These are phyloP conservation scores for Miichthys miiuy DNA, from an alignment of 2,797 vertebrate species.

Conservation along the genomic window DNA sequence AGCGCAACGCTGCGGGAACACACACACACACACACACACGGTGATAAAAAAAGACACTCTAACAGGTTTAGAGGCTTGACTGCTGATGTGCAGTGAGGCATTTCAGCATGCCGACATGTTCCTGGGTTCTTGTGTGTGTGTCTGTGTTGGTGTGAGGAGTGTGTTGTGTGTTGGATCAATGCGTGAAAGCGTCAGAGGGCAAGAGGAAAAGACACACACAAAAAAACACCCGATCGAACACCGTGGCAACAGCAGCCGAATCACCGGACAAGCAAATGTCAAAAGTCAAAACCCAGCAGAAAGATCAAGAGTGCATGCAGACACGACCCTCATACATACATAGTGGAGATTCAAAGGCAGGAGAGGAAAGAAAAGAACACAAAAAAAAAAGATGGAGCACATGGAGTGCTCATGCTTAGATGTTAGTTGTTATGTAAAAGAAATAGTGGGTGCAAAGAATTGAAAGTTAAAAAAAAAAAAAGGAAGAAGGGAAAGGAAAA, in stretches of 20 bases:
- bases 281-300: slow-evolving; percentile 49
- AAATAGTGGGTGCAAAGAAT: slow-evolving; percentile 25
- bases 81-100: slow-evolving; percentile 34
- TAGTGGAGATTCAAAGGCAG: background rate
- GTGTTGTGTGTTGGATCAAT: slow-evolving; percentile 25
- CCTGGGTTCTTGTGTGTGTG: slow-evolving; percentile 9
- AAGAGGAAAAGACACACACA: slow-evolving; percentile 1
- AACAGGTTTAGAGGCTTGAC: slow-evolving; percentile 30
- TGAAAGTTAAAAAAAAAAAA: background rate
- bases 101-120: slow-evolving; percentile 31
- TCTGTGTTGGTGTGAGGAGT: slow-evolving; percentile 4
- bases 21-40: slow-evolving; percentile 20
- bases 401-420: slow-evolving; percentile 8
- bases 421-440: slow-evolving; percentile 49
- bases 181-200: slow-evolving; percentile 32
- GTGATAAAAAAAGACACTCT: slow-evolving; percentile 9
- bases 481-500: slow-evolving; percentile 27
- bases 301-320: slow-evolving; percentile 51
- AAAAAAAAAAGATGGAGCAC: slow-evolving; percentile 13
- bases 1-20: slow-evolving; percentile 33
- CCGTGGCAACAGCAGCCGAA: slow-evolving; percentile 39
- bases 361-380: slow-evolving; percentile 23
- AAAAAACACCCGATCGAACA: slow-evolving; percentile 20
- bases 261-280: slow-evolving; percentile 13
- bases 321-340: background rate